Evolutionary conservation across 2,113 vertebrate species (phyloP), one percentile per base, ranked within the genome.

Genomic region (Nettapus auritus): DNA sequence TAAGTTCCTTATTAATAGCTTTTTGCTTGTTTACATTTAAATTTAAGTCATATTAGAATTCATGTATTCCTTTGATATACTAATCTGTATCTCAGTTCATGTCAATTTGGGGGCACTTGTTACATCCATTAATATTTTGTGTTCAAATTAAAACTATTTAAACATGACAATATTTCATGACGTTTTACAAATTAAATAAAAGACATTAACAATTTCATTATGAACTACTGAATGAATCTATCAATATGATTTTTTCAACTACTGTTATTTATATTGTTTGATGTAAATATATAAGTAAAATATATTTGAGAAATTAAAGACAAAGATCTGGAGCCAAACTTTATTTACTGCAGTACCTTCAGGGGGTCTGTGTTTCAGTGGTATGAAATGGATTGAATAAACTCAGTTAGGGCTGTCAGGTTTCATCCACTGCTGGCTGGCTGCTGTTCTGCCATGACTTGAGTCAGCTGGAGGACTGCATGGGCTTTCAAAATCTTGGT

Each of bases 31-130:
- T 96, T 82, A 80, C 52, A 75, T 92, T 91, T 78, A 92, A 87
- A 94, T 95, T 82, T 95, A 91, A 89, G 31, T 57, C 84, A 86
- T 53, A 82, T 78, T 87, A 89, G 33, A 82, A 82, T 94, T 97
- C 59, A 86, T 81, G 29, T 82, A 73, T 92, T 93, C 82, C 28
- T 86, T 7, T 89, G 71, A 86, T 85, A 70, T 22, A 86, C 70
- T 92, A 86, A 92, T 92, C 38, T 68, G 31, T 64, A 94, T 93
- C 56, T 85, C 89, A 89, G 31, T 86, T 94, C 88, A 68, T 94
- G 57, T 86, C 84, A 90, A 3, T 92, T 89, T 87, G 10, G 46
- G 23, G 59, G 44, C 90, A 67, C 63, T 88, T 74, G 62, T 31
- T 82, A 82, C 46, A 22, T 92, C 69, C 55, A 50, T 84, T 62